phyloP scores from a whole-genome alignment of 2,888 invertebrate genomes.

The Eupithecia dodoneata region DNA sequence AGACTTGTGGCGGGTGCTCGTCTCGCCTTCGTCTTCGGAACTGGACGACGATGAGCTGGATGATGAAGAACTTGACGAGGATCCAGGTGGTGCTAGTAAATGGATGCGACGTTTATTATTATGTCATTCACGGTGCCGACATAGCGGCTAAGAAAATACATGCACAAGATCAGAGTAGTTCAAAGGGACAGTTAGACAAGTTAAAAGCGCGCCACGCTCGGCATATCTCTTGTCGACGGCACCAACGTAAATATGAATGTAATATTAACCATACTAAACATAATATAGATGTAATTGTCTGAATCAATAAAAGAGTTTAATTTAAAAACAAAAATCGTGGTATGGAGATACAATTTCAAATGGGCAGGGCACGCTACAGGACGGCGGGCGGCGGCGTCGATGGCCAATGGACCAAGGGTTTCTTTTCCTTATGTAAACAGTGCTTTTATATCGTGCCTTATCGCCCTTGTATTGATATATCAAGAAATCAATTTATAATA shows the following conservation, averaged over 20 bases:
- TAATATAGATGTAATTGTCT: too few relatives aligned
- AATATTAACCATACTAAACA: too few relatives aligned
- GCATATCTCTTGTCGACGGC: too few relatives aligned
- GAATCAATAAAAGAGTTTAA: too few relatives aligned
- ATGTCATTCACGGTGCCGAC: neutral
- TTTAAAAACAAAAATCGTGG: neutral
- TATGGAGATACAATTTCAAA: neutral
- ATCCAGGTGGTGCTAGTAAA: conserved; percentile 74
- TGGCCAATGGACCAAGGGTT: neutral
- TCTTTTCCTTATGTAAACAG: too few relatives aligned
- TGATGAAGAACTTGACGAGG: conserved; percentile 80
- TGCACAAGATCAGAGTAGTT: neutral
- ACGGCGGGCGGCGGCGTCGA: too few relatives aligned
- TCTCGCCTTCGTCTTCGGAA: conserved; percentile 79
- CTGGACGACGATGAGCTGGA: conserved; percentile 81
- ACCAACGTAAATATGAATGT: too few relatives aligned
- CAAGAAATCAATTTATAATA: neutral
- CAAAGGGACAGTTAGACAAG: neutral
- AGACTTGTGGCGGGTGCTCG: conserved; percentile 66
- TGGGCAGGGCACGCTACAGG: neutral
- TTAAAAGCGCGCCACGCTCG: too few relatives aligned
- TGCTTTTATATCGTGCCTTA: too few relatives aligned
- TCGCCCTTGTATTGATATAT: neutral
- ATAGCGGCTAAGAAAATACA: neutral
- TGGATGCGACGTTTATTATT: neutral